A percentile compares a stretch with the other conserved stretches of the same genome.
Evolutionary conservation across 2,797 vertebrate species (phyloP).

Genomic region (Hylomyscus alleni): DNA sequence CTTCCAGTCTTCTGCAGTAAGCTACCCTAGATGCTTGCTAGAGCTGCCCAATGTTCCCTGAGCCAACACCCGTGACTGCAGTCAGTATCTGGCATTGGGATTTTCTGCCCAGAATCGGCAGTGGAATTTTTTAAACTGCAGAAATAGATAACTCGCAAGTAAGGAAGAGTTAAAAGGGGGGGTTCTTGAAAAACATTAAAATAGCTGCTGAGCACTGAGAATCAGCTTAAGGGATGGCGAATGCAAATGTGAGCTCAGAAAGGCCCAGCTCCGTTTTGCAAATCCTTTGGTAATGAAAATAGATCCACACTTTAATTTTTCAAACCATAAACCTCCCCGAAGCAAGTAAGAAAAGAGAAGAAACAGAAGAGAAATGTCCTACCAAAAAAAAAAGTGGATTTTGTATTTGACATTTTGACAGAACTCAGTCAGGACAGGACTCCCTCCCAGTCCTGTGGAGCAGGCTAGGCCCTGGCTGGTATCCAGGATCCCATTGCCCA

Average conservation of each 20-base stretch:
- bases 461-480: not conserved
- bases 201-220: slow-evolving; percentile 86
- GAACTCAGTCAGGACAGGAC: slow-evolving; percentile 71
- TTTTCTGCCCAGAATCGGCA: slow-evolving; percentile 76
- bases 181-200: slow-evolving; percentile 86
- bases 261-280: slow-evolving; percentile 84
- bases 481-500: not conserved
- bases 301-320: slow-evolving; percentile 86
- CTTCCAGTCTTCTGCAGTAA: not conserved
- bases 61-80: slow-evolving; percentile 1
- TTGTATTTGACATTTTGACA: slow-evolving; percentile 84
- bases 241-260: slow-evolving; percentile 87
- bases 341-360: slow-evolving; percentile 85
- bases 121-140: slow-evolving; percentile 71
- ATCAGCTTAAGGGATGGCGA: slow-evolving; percentile 87
- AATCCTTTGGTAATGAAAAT: slow-evolving; percentile 86
- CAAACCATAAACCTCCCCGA: slow-evolving; percentile 84
- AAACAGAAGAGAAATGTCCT: slow-evolving; percentile 83
- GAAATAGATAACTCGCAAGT: slow-evolving; percentile 72
- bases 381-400: slow-evolving; percentile 82
- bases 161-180: slow-evolving; percentile 82
- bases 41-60: slow-evolving; percentile 25
- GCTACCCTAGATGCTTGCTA: not conserved
- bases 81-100: slow-evolving; percentile 10
- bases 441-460: not conserved